Evolutionary conservation across 1,140 invertebrate genomes (phyloP), one percentile per base, ranked within the genome.

Genomic region (Hypothenemus hampei): DNA sequence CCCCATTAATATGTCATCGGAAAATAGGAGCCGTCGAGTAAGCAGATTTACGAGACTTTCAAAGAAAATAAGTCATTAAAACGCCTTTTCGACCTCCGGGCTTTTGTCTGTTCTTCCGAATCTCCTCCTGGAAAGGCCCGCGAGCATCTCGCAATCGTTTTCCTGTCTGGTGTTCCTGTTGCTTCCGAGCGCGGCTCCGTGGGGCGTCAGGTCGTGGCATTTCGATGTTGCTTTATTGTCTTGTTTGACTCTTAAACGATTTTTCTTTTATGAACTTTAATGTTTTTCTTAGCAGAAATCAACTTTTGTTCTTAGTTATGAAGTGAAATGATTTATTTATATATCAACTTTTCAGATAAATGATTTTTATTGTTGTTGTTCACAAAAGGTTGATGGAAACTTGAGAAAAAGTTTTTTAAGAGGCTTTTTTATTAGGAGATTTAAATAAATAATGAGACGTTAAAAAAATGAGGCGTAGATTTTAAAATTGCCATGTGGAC

Each of bases 1-100:
- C 26, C 11, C 43, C 11, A 10, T 18, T 45, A 45, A 31, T 36
- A 44, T 40, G 50, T 53, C 50, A 53, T 53, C 19, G 48, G 35
- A 40, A 51, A 44, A 52, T 11, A 43, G n/a, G 10, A 48, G 37
- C 50, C 23, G 26, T 43, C 41, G 13, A n/a, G 16, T 19, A 29
- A 51, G 37, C 50, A 45, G 50, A 53, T 53, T 53, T 53, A 53
- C 35, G 50, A 53, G 50, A 10, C 20, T 44, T 53, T 35, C 29
- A 35, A 44, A 53, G 49, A 51, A 51, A 31, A 51, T 51, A 51
- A 51, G 50, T 53, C 50, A 53, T 53, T 53, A 53, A 45, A 44
- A 44, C 50, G 40, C 29, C n/a, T 53, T 45, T 53, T 44, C 33
- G 50, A 40, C 50, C 50, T 41, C 22, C 39, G 40, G 50, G 37